Conservation (phyloP, 2,113 vertebrate species). For the Acrocephalus kingi region DNA sequence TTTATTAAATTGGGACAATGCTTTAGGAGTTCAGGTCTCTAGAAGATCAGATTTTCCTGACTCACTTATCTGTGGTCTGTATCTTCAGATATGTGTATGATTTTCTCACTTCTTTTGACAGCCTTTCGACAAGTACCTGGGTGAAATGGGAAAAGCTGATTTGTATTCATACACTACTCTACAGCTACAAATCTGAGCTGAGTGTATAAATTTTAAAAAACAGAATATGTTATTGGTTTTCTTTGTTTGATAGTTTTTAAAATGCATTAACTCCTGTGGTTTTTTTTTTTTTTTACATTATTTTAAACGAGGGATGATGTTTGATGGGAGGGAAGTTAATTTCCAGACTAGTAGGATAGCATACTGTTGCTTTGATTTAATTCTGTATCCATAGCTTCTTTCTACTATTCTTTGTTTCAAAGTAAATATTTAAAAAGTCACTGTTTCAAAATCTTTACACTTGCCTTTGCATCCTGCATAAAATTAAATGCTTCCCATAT, state of each 20-base stretch:
- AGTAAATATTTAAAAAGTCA: neutral
- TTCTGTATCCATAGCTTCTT: neutral
- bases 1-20: neutral
- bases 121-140: neutral
- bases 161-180: neutral
- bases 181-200: neutral
- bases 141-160: neutral
- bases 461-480: neutral
- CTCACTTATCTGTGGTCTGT: neutral
- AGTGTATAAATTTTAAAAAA: neutral
- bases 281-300: neutral
- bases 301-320: neutral
- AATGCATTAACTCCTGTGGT: neutral
- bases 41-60: neutral
- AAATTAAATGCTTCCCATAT: neutral
- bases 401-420: neutral
- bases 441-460: neutral
- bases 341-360: neutral
- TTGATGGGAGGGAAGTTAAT: neutral
- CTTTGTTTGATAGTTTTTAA: neutral
- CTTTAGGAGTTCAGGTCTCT: neutral
- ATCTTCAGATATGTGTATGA: neutral
- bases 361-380: neutral
- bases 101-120: neutral
- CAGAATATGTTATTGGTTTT: neutral